Conservation (phyloP, 2,113 vertebrate species). For the Neodontobutis hainanensis region DNA sequence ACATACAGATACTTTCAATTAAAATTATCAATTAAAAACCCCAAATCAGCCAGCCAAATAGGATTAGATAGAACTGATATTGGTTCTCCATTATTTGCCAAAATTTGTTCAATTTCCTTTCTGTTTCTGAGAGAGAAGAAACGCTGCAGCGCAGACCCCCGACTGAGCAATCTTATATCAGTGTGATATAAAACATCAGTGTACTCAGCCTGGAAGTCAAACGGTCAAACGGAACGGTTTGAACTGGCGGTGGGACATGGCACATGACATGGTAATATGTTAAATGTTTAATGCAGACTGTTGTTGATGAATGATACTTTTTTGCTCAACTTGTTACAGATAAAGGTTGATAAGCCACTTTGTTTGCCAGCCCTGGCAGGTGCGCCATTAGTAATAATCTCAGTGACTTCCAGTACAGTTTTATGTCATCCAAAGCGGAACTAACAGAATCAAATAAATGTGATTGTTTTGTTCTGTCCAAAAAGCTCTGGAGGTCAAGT, state of each 20-base stretch:
- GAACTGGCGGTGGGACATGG: slow-evolving; percentile 58
- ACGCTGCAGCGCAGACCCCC: slow-evolving; percentile 34
- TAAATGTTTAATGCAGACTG: too few species aligned
- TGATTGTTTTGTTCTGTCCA: not conserved
- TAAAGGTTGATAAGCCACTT: too few species aligned
- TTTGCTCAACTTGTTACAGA: too few species aligned
- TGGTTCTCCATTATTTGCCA: too few species aligned
- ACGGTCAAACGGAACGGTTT: slow-evolving; percentile 20
- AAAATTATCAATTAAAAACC: slow-evolving; percentile 42
- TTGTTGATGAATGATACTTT: too few species aligned
- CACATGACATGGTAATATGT: too few species aligned
- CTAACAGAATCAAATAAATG: not conserved
- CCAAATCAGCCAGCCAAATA: slow-evolving; percentile 43
- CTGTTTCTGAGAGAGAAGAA: slow-evolving; percentile 42
- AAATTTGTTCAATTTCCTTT: too few species aligned
- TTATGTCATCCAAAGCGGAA: not conserved
- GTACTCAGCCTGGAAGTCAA: slow-evolving; percentile 38
- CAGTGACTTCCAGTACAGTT: too few species aligned
- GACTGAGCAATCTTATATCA: slow-evolving; percentile 46
- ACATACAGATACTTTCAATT: slow-evolving; percentile 32
- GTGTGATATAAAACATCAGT: slow-evolving; percentile 32
- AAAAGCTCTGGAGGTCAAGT: not conserved
- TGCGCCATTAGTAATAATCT: too few species aligned
- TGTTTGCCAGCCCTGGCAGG: too few species aligned
- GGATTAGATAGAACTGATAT: slow-evolving; percentile 39